Base-by-base conservation (phyloP, 1,140 invertebrate species). In the Drosophila fuyamai region DNA sequence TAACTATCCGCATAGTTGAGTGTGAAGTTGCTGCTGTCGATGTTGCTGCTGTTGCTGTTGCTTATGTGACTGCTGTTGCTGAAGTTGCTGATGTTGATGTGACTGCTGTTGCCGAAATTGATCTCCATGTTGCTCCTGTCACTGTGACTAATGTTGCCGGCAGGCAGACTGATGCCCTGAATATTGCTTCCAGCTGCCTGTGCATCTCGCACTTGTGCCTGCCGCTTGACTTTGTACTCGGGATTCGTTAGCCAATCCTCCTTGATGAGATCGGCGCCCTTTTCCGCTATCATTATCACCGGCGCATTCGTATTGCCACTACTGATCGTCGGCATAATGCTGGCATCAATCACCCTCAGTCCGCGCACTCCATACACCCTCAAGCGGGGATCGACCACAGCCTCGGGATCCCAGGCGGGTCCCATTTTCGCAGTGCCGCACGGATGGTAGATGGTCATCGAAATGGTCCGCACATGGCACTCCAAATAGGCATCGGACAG, bases 371-470 rank as follows among this genome's bases (percentile, higher is more conserved):
- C 97, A 75, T 97, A 95, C 0, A 98, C 96, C 16, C 94, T 93
- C 7, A 98, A 92, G 53, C 95, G 93, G 0, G 96, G 95, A 93
- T 98, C 97, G 0, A 98, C 97, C 0, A 98, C 97, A 0, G 97
- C 96, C 5, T 94, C 94, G 0, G 94, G 93, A 91, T 98, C 97
- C 79, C 93, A 94, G 1, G 93, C 77, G 0, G 96, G 95, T 9
- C 97, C 97, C 97, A 98, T 98, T 92, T 96, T 96, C 18, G 95
- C 95, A 0, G 96, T 97, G 9, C 96, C 96, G 16, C 95, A 95
- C 0, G 96, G 96, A 93, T 97, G 96, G 86, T 97, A 97, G 65
- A 97, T 96, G 3, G 97, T 98, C 95, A 97, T 96, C 0, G 96
- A 95, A 48, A 97, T 96, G 18, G 96, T 96, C 18, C 97, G 93